Base-by-base conservation (phyloP, 2,888 invertebrate species). In the Eristalis arbustorum region DNA sequence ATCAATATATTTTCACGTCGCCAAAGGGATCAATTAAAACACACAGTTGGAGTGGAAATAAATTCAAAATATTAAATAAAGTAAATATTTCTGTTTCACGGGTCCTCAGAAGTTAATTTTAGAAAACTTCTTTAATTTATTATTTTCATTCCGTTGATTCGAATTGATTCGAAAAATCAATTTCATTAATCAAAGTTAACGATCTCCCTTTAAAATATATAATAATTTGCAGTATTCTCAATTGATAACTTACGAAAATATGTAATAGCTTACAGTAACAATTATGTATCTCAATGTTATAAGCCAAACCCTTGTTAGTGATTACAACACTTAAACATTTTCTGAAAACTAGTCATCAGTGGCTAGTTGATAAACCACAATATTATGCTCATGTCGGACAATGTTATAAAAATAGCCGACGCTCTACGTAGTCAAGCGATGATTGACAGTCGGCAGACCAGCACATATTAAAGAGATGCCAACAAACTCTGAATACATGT, bases 401-500 rank as follows among this genome's bases (percentile, higher is more conserved):
- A 11, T 42, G 57, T n/a, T 18, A 66, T 66, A 59, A 61, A 67
- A 75, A 49, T 67, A 61, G 14, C 31, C 34, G 25, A 34, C 42
- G 8, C 22, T 49, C n/a, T 62, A 40, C 31, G 13, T 56, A 25
- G 62, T 56, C 76, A 68, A 37, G 62, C 68, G 68, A 56, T n/a
- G 76, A 76, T 23, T 69, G 68, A 68, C 61, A 76, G 62, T 34
- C 61, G 59, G 68, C 67, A 76, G 62, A 31, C 34, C 61, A 34
- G 22, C 61, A 34, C 28, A 67, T 61, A 42, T 61, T 61, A 23
- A 2, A 18, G 23, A 25, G 5, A 59, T 49, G 49, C 18, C 49
- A 49, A 49, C 49, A 49, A 18, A 49, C 49, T 49, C 49, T 49
- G 49, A 18, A 49, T n/a, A 49, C n/a, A 49, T 42, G 1, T n/a